Base-by-base conservation (phyloP, 2,797 vertebrate genomes). In the Sebastes trivittatus region DNA sequence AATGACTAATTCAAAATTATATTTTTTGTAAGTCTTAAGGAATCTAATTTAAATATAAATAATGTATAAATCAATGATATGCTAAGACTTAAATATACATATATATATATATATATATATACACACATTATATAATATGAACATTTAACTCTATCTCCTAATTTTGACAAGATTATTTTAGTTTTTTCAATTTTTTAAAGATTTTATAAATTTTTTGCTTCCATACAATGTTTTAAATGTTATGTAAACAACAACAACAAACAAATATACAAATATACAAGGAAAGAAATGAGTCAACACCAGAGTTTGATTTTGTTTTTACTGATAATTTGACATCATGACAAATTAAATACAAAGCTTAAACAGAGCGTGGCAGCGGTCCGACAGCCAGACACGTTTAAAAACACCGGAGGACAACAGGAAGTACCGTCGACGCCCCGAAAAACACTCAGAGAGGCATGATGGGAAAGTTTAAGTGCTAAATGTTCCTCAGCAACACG, bases 301-400 rank as follows among this genome's bases (percentile, higher is more conserved):
- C 1, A 3, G 25, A 58, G 5, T 42, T 66, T n/a, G 52, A n/a
- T 34, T 75, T 49, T 1, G 75, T 56, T 78, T 89, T 89, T 84
- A 87, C 55, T 89, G 73, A 85, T 68, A 67, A 62, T 63, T 75
- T 70, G 75, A 83, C 77, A 86, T 65, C 74, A 69, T 65, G 62
- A 78, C 85, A 85, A 83, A 81, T 83, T 62, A 85, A 85, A 81
- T 63, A 80, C 61, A 81, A 76, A 87, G 82, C 67, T 61, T 65
- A 5, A 69, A 75, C 38, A 59, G 56, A 65, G 68, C 23, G 20
- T 18, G 68, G 78, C 54, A 20, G 77, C 60, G 0, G 27, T 29
- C 25, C 56, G 69, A 67, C 36, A 32, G 42, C 42, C 42, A 18
- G 42, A 46, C 42, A 46, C 58, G 2, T 27, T 52, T n/a, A 38